Conservation (phyloP, 2,888 invertebrate genomes). For the Torymus texanus region DNA sequence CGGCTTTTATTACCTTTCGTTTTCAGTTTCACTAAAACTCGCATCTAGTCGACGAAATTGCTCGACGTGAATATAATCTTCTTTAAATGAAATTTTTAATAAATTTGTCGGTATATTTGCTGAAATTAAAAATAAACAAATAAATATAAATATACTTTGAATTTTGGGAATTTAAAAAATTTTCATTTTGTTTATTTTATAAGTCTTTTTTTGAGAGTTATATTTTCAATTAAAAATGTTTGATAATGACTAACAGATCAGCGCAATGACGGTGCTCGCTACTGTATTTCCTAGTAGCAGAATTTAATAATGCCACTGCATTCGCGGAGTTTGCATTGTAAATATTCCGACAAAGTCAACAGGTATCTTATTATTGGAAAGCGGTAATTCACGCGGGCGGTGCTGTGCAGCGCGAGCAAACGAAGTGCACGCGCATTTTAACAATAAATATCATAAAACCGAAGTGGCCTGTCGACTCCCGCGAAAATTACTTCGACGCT, state of each 20-base stretch:
- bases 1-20: neutral
- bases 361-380: constrained; percentile 54
- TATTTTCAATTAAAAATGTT: constrained; percentile 37
- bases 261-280: neutral
- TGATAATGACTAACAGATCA: constrained; percentile 21
- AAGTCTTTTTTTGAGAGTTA: neutral
- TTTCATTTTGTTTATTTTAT: constrained; percentile 16
- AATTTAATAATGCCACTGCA: constrained; percentile 51
- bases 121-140: no score
- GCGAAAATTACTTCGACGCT: constrained; percentile 23
- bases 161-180: constrained; percentile 26
- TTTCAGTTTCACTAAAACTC: neutral
- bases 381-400: constrained; percentile 39
- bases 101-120: no score
- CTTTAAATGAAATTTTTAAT: no score
- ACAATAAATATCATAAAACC: constrained; percentile 49
- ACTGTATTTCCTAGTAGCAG: constrained; percentile 12
- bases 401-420: constrained; percentile 25
- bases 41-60: no score
- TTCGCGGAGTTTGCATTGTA: constrained; percentile 48
- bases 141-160: no score
- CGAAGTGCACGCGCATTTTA: constrained; percentile 32
- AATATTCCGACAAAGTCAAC: constrained; percentile 54
- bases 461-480: constrained; percentile 1
- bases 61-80: no score